Conservation (phyloP, 2,797 vertebrate species). For the Tragelaphus eurycerus region DNA sequence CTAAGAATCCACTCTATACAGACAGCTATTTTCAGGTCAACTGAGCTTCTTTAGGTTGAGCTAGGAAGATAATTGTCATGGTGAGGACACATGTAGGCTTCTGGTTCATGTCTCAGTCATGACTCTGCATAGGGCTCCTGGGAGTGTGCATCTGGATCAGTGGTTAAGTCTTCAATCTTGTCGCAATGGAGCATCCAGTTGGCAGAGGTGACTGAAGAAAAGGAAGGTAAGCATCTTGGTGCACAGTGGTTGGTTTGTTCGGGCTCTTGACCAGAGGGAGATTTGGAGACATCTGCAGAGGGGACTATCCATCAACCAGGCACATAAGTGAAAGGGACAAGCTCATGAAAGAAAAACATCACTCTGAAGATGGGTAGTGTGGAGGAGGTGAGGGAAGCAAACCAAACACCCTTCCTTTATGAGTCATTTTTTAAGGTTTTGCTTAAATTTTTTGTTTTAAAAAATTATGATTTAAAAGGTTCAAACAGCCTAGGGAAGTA, state of each 20-base stretch:
- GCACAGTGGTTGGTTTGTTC: not conserved
- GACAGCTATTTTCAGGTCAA: not conserved
- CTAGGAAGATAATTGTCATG: not conserved
- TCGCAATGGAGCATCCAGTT: not conserved
- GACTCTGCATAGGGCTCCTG: not conserved
- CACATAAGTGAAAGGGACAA: not conserved
- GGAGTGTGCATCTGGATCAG: not conserved
- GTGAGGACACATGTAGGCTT: not conserved
- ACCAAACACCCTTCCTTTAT: conserved; percentile 50
- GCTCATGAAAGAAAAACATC: conserved; percentile 39
- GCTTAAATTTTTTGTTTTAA: conserved; percentile 37
- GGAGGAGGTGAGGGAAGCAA: not conserved
- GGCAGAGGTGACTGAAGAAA: not conserved
- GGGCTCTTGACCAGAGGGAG: not conserved
- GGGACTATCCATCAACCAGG: not conserved
- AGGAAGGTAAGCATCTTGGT: not conserved
- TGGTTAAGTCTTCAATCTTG: not conserved
- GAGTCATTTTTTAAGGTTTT: conserved; percentile 44
- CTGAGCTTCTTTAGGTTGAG: not conserved
- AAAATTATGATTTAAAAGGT: conserved; percentile 65
- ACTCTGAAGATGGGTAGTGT: conserved; percentile 18
- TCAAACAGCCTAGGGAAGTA: conserved; percentile 54
- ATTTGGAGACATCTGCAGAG: not conserved
- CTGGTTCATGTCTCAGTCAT: not conserved
- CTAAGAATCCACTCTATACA: not conserved